These are phyloP conservation scores for Andricus curvator DNA, from an alignment of 2,888 invertebrate genomes.

Conservation along the genomic window DNA sequence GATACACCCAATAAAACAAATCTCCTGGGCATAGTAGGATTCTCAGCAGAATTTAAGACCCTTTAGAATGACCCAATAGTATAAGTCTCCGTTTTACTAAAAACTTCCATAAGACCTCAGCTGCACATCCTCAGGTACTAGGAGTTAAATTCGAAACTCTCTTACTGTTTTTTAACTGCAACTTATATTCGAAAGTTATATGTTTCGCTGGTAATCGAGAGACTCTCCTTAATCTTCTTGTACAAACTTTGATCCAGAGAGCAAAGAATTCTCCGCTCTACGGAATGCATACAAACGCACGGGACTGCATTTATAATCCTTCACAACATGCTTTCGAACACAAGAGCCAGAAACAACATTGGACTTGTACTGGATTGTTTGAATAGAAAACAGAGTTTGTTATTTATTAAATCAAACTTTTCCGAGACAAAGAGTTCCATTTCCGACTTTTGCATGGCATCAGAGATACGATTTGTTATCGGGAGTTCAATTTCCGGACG, in stretches of 20 bases:
- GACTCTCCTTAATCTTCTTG: constrained; percentile 21
- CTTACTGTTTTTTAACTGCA: constrained; percentile 5
- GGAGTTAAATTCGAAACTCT: constrained; percentile 24
- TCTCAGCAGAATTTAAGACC: too few species aligned
- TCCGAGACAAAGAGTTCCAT: constrained; percentile 25
- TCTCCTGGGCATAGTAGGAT: too few species aligned
- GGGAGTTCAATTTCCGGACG: constrained; percentile 20
- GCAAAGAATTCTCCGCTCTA: background rate
- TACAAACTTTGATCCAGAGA: constrained; percentile 4
- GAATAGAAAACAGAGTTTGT: background rate
- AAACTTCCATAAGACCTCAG: background rate
- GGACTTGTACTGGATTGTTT: background rate
- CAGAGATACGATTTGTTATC: constrained; percentile 15
- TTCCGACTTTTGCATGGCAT: constrained; percentile 1
- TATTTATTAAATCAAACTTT: constrained; percentile 20
- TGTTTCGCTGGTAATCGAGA: constrained; percentile 11
- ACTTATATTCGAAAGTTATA: constrained; percentile 35
- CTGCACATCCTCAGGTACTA: background rate
- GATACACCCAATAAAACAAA: too few species aligned
- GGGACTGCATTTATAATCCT: background rate
- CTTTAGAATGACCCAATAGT: too few species aligned
- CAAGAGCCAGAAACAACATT: background rate
- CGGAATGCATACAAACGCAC: background rate
- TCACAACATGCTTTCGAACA: background rate
- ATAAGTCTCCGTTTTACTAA: background rate